Conservation (phyloP, 2,113 vertebrate genomes). For the Serilophus lunatus region DNA sequence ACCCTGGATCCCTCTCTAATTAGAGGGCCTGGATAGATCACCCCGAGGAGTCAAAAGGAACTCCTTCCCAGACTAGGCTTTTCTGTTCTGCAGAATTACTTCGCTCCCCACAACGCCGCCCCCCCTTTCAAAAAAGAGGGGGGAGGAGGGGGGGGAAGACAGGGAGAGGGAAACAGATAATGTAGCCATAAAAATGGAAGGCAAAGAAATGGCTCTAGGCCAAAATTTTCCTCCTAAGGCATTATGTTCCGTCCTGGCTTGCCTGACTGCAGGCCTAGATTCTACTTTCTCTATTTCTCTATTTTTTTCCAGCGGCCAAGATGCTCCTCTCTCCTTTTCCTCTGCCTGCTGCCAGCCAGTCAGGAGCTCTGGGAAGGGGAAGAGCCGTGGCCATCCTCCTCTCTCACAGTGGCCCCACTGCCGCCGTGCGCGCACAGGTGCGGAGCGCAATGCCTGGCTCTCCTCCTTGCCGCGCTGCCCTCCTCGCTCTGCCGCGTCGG, state of each 20-base stretch:
- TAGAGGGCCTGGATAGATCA: conserved; percentile 70
- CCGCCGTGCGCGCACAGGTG: not conserved
- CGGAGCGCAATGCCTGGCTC: fast-evolving
- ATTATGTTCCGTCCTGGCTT: fast-evolving
- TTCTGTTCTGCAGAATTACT: conserved; percentile 1
- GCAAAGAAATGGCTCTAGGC: not conserved
- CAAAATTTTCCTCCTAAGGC: not conserved
- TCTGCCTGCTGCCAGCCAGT: not conserved
- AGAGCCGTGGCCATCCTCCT: fast-evolving
- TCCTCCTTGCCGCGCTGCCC: fast-evolving
- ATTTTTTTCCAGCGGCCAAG: too few species aligned
- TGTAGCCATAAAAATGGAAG: not conserved
- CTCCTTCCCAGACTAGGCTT: not conserved
- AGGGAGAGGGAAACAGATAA: not conserved
- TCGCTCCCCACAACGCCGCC: not conserved
- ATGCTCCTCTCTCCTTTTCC: not conserved
- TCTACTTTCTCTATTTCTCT: too few species aligned
- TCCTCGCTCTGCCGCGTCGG: fast-evolving
- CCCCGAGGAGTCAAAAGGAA: conserved; percentile 35
- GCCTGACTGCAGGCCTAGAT: not conserved
- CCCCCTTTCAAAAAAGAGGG: not conserved
- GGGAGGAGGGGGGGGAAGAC: fast-evolving
- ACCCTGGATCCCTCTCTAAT: conserved; percentile 86
- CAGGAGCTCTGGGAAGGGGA: not conserved
- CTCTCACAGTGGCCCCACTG: fast-evolving